Conservation (phyloP, 2,888 invertebrate genomes). For the Omphaloscelis lunosa region DNA sequence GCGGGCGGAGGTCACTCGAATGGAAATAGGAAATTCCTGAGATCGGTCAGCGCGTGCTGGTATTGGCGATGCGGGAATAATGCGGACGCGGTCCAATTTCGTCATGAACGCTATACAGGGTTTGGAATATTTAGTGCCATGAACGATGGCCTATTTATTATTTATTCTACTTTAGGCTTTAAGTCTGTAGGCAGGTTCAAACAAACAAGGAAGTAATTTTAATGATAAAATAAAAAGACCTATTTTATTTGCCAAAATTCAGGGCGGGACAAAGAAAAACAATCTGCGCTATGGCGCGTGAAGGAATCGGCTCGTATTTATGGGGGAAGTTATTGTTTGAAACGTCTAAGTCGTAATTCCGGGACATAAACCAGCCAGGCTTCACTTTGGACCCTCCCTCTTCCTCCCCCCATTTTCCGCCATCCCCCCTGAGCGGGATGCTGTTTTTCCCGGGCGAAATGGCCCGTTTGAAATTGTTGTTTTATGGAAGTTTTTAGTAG, state of each 20-base stretch:
- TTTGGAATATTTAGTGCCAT: conserved; percentile 35
- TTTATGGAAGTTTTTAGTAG: conserved; percentile 91
- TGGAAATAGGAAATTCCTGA: conserved; percentile 78
- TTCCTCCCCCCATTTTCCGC: conserved; percentile 63
- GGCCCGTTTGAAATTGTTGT: conserved; percentile 91
- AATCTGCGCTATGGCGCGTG: conserved; percentile 89
- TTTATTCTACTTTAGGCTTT: conserved; percentile 7
- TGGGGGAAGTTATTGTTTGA: conserved; percentile 90
- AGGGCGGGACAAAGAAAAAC: conserved; percentile 80
- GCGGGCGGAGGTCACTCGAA: conserved; percentile 70
- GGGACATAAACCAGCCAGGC: conserved; percentile 88
- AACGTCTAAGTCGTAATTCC: conserved; percentile 91
- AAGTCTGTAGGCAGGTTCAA: neutral
- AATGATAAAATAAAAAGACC: neutral
- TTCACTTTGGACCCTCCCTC: conserved; percentile 84
- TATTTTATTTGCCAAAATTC: conserved; percentile 33
- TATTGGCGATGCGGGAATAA: conserved; percentile 61
- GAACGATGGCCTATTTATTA: conserved; percentile 17
- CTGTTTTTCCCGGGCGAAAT: conserved; percentile 90
- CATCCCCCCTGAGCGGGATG: conserved; percentile 80
- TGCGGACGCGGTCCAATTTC: conserved; percentile 60
- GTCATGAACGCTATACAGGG: conserved; percentile 41
- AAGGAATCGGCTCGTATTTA: conserved; percentile 90
- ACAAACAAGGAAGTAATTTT: conserved; percentile 9
- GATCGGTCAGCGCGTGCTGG: conserved; percentile 66